Percentiles rank a stretch among this genome's conserved stretches.
Evolutionary conservation across 2,113 vertebrate genomes (phyloP).

Genomic region (Anhinga anhinga): DNA sequence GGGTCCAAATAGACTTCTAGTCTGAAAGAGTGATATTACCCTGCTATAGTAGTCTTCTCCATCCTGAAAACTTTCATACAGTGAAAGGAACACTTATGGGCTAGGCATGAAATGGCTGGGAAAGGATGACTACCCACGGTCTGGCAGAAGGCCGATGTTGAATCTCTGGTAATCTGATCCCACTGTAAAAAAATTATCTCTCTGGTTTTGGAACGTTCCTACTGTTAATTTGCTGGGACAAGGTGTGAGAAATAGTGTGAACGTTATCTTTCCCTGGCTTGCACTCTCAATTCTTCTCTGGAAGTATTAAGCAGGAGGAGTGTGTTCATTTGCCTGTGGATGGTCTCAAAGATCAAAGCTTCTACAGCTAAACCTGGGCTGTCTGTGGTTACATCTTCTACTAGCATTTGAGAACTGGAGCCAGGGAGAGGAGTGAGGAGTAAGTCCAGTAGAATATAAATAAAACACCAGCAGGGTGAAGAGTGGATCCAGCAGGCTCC

Average conservation of each 20-base stretch:
- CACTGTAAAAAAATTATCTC: neutral
- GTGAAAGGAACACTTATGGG: neutral
- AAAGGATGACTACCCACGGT: neutral
- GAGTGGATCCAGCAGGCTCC: neutral
- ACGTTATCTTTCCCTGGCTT: neutral
- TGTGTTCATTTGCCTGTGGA: neutral
- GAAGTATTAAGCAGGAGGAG: neutral
- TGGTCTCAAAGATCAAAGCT: neutral
- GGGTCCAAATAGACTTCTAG: neutral
- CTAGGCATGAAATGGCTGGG: neutral
- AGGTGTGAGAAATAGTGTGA: neutral
- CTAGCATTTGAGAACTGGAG: neutral
- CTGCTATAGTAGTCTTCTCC: neutral
- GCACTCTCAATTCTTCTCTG: neutral
- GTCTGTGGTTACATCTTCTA: neutral
- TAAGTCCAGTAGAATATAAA: neutral
- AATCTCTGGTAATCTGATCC: constrained; percentile 14
- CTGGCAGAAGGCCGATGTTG: neutral
- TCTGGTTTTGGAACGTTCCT: neutral
- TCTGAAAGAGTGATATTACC: neutral
- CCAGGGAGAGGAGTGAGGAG: neutral
- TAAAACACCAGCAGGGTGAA: neutral
- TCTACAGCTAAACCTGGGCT: neutral
- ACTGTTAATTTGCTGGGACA: neutral
- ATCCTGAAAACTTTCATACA: neutral